A percentile compares a stretch with the other conserved stretches of the same genome.
Evolutionary conservation across 2,888 invertebrate genomes (phyloP).

Genomic region (Bellardia bayeri): DNA sequence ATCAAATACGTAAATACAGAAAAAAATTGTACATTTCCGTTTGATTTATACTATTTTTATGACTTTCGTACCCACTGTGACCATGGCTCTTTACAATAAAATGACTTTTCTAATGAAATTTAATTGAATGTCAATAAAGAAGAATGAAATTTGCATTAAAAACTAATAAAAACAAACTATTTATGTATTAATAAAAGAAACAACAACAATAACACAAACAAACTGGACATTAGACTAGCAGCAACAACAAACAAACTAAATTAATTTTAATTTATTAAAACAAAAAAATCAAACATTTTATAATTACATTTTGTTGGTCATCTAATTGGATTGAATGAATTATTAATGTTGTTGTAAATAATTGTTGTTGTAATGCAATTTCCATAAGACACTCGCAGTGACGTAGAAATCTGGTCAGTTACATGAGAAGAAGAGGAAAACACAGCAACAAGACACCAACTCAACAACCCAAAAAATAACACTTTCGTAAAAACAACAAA

Average conservation of each 20-base stretch:
- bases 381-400: constrained; percentile 1
- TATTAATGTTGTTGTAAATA: constrained; percentile 9
- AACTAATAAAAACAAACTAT: neutral
- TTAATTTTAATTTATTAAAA: constrained; percentile 36
- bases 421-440: constrained; percentile 21
- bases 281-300: constrained; percentile 16
- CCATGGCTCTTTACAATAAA: constrained; percentile 18
- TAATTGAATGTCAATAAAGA: constrained; percentile 55
- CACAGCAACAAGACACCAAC: neutral
- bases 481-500: constrained; percentile 33
- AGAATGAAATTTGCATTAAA: constrained; percentile 41
- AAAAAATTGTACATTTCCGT: neutral
- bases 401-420: constrained; percentile 43
- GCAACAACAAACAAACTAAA: neutral
- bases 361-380: constrained; percentile 19
- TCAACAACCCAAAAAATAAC: neutral
- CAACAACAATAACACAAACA: neutral
- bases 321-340: constrained; percentile 42
- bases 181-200: neutral
- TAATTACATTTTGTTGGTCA: constrained; percentile 58
- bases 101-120: constrained; percentile 35
- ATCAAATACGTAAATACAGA: too few relatives aligned
- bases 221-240: constrained; percentile 18
- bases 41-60: neutral
- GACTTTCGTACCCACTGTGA: neutral